phyloP scores from a whole-genome alignment of 35 echinoderm and acorn worm genomes.

The Chiridota heheva region DNA sequence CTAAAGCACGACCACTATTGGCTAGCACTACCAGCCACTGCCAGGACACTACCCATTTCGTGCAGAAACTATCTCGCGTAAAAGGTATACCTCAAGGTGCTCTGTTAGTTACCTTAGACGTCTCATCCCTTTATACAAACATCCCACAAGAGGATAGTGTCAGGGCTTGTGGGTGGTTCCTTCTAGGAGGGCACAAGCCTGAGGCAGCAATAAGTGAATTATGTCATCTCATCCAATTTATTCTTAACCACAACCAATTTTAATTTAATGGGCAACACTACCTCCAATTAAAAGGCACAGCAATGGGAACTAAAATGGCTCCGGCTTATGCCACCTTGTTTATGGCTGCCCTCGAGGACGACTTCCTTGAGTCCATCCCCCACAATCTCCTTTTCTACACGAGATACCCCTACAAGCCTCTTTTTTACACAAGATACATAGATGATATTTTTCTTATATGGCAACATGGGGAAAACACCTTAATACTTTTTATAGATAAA shows the following conservation, averaged over 20 bases:
- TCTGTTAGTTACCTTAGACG: constrained; percentile 31
- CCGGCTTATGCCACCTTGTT: neutral
- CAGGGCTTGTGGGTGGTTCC: neutral
- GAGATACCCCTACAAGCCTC: no score
- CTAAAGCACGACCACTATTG: neutral
- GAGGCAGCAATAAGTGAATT: neutral
- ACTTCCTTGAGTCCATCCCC: no score
- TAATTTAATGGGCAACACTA: constrained; percentile 1
- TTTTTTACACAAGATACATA: no score
- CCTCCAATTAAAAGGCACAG: neutral
- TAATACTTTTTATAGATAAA: no score
- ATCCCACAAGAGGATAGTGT: constrained; percentile 13
- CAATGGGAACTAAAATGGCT: constrained; percentile 20
- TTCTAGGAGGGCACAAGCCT: neutral
- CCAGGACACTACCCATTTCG: constrained; percentile 9
- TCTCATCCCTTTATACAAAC: constrained; percentile 13
- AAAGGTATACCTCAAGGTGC: neutral
- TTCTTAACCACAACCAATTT: constrained; percentile 24
- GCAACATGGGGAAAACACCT: no score
- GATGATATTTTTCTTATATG: no score
- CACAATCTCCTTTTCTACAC: no score
- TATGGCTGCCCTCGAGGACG: neutral
- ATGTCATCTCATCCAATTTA: neutral
- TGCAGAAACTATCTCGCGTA: neutral
- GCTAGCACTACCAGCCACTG: neutral